Conservation (phyloP, 1,140 invertebrate genomes). For the Solenopsis invicta region DNA sequence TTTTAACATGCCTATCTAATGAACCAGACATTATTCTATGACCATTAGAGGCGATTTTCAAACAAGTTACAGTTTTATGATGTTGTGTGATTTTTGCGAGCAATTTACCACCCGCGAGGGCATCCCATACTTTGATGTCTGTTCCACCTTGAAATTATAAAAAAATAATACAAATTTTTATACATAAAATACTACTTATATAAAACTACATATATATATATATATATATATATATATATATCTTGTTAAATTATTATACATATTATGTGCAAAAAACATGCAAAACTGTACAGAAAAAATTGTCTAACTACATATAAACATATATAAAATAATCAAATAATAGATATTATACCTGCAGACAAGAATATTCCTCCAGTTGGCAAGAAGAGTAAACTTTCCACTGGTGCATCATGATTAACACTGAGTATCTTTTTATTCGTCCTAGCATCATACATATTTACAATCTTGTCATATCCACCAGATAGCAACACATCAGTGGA, state of each 20-base stretch:
- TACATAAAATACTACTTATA: background rate
- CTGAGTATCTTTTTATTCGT: slow-evolving; percentile 90
- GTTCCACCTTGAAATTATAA: slow-evolving; percentile 90
- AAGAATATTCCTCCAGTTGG: slow-evolving; percentile 96
- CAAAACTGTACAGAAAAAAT: background rate
- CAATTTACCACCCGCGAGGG: slow-evolving; percentile 94
- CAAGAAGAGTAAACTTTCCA: slow-evolving; percentile 96
- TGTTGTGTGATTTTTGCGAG: slow-evolving; percentile 94
- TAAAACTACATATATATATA: slow-evolving; percentile 32
- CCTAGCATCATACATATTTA: slow-evolving; percentile 96
- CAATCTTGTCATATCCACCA: slow-evolving; percentile 97
- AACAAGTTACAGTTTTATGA: slow-evolving; percentile 97
- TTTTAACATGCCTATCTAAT: slow-evolving; percentile 97
- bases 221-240: slow-evolving; percentile 49
- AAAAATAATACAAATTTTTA: slow-evolving; percentile 1
- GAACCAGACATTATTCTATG: slow-evolving; percentile 95
- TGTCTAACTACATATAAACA: background rate
- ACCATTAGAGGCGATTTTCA: slow-evolving; percentile 93
- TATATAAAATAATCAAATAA: slow-evolving; percentile 33
- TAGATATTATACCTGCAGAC: slow-evolving; percentile 90
- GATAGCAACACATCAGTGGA: slow-evolving; percentile 93
- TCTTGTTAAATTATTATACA: background rate
- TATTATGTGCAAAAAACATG: background rate
- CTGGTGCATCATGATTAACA: slow-evolving; percentile 95
- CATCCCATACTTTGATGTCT: slow-evolving; percentile 97